These are phyloP conservation scores for Anolis carolinensis DNA, from an alignment of 2,113 vertebrate genomes.

Conservation along the genomic window DNA sequence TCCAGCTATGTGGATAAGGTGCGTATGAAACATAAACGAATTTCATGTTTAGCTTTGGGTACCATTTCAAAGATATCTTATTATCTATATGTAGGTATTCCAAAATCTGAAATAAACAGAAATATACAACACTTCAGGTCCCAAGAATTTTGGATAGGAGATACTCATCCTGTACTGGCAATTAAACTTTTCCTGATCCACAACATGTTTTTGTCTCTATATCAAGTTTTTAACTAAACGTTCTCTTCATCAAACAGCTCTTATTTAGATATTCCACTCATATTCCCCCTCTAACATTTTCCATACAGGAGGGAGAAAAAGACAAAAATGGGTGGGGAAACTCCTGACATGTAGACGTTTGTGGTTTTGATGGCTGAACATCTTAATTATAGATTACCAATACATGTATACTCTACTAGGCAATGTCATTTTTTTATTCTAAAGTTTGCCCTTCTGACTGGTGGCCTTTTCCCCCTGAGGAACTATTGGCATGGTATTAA, in stretches of 20 bases:
- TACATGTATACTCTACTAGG: neutral
- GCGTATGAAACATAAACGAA: too few relatives aligned
- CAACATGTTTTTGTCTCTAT: neutral
- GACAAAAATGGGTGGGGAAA: neutral
- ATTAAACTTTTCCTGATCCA: too few relatives aligned
- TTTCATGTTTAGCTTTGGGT: too few relatives aligned
- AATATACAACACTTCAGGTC: too few relatives aligned
- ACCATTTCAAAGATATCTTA: too few relatives aligned
- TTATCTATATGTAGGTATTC: too few relatives aligned
- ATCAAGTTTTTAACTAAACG: neutral
- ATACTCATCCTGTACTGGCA: neutral
- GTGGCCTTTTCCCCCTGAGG: conserved; percentile 50
- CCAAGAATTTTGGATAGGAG: too few relatives aligned
- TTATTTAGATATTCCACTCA: neutral
- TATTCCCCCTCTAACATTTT: neutral
- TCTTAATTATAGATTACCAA: neutral
- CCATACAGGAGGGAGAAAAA: neutral
- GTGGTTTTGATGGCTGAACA: neutral
- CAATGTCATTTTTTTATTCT: neutral
- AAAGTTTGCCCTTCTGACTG: conserved; percentile 28
- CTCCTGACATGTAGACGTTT: neutral
- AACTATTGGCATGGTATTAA: conserved; percentile 72
- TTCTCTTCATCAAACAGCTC: neutral
- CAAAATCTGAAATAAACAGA: too few relatives aligned
- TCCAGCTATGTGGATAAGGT: too few relatives aligned